Evolutionary conservation across 2,113 vertebrate species (phyloP).

Genomic region (Litocranius walleri): DNA sequence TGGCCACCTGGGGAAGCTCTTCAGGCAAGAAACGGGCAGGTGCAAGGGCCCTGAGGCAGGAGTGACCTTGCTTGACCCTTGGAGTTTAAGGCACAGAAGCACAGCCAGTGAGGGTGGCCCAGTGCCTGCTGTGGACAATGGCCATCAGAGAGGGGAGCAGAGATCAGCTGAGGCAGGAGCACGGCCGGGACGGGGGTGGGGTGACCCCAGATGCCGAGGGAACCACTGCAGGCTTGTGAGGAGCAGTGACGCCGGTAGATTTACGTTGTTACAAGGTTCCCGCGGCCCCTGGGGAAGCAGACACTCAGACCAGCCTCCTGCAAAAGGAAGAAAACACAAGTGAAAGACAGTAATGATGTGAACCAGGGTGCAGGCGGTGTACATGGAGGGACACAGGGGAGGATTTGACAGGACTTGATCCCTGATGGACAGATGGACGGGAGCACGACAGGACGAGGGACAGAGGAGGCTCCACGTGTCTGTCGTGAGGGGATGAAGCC

Average conservation of each 20-base stretch:
- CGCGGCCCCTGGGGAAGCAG: background rate
- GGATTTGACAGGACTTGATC: background rate
- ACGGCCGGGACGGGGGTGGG: too few relatives aligned
- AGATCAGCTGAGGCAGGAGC: background rate
- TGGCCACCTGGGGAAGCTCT: background rate
- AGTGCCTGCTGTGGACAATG: background rate
- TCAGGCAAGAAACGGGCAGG: background rate
- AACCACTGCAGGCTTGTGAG: background rate
- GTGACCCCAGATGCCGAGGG: background rate
- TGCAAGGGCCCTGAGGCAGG: background rate
- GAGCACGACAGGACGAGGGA: background rate
- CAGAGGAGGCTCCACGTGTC: background rate
- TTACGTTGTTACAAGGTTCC: background rate
- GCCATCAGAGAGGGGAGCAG: background rate
- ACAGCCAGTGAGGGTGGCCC: background rate
- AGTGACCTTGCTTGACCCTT: background rate
- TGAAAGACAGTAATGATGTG: background rate
- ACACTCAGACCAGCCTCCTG: background rate
- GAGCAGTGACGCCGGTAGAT: background rate
- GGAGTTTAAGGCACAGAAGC: background rate
- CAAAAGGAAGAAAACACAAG: background rate
- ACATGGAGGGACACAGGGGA: background rate
- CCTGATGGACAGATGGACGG: background rate
- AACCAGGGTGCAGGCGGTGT: background rate
- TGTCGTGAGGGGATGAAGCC: rapidly evolving